Evolutionary conservation across 2,113 vertebrate species (phyloP), one percentile per base, ranked within the genome.

Genomic region (Eira barbara): DNA sequence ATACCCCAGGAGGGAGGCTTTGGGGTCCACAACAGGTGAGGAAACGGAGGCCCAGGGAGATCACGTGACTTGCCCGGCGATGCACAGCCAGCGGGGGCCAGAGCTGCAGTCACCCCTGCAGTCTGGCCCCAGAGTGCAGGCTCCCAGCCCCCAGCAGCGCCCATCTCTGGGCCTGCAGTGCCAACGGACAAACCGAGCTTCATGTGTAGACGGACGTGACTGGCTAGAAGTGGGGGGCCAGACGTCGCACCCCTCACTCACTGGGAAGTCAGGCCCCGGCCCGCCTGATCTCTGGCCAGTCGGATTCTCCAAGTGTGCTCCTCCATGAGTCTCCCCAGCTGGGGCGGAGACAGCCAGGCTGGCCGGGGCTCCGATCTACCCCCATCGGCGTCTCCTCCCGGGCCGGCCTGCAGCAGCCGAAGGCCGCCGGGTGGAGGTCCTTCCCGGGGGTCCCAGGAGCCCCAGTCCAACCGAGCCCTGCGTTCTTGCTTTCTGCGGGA

Each of bases 171-270:
- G 49, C 21, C 69, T 17, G 1, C 3, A 21, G 59, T 12, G 21
- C 13, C 29, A 9, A 36, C 67, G 47, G 69, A 49, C 31, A 49
- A 9, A 6, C 21, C 2, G 27, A 25, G 10, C 65, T 39, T 76
- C 15, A 0, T 13, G 13, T 21, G 14, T 8, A 27, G 39, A 71
- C 1, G 18, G 42, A 3, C n/a, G 10, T 18, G 78, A 59, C 27
- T 13, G 1, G 45, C 9, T 17, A 25, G 39, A 27, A 47, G 55
- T 1, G 47, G 47, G 69, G 34, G 52, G 34, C 3, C 0, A 3
- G 29, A 7, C 31, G 63, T 31, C 12, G 2, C 63, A 65, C 29
- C 63, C 61, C 29, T 65, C 63, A 31, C 63, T 29, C 63, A 31
- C 8, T 7, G 0, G 78, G 31, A 86, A 69, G 59, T 55, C n/a